phyloP scores from a whole-genome alignment of 2,797 vertebrate genomes.

The Crenuchus spilurus region DNA sequence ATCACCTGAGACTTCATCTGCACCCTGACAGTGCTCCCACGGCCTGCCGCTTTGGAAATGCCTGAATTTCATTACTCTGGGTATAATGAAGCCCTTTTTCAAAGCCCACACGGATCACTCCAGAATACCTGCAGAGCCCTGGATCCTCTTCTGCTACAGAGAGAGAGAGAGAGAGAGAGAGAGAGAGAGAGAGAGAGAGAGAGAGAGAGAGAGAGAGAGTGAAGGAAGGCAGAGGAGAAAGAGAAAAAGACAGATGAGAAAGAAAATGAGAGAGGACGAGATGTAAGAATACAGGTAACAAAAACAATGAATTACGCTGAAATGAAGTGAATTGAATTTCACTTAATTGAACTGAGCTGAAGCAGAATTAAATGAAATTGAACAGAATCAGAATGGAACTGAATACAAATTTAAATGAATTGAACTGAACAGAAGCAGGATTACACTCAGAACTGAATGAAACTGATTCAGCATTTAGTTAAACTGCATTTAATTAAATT shows the following conservation, averaged over 20 bases:
- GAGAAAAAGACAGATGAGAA: conserved; percentile 50
- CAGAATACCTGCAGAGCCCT: conserved; percentile 92
- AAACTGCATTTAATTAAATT: no score
- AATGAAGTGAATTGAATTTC: no score
- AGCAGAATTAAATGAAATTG: no score
- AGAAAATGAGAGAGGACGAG: not conserved
- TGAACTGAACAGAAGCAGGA: no score
- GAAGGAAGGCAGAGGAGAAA: not conserved
- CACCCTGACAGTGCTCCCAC: conserved; percentile 87
- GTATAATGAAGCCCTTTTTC: conserved; percentile 97
- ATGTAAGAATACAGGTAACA: no score
- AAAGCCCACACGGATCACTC: conserved; percentile 92
- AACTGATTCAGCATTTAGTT: no score
- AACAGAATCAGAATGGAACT: no score
- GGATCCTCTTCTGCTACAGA: conserved; percentile 87
- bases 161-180: conserved; percentile 54
- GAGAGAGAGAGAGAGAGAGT: not conserved
- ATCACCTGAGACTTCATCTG: conserved; percentile 78
- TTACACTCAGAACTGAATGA: no score
- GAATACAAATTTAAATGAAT: no score
- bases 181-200: not conserved
- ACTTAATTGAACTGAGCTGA: no score
- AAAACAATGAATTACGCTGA: no score
- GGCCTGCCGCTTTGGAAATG: conserved; percentile 92
- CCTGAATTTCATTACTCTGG: conserved; percentile 97